These are phyloP conservation scores for Melipona bicolor DNA, from an alignment of 2,888 invertebrate species.

Conservation along the genomic window DNA sequence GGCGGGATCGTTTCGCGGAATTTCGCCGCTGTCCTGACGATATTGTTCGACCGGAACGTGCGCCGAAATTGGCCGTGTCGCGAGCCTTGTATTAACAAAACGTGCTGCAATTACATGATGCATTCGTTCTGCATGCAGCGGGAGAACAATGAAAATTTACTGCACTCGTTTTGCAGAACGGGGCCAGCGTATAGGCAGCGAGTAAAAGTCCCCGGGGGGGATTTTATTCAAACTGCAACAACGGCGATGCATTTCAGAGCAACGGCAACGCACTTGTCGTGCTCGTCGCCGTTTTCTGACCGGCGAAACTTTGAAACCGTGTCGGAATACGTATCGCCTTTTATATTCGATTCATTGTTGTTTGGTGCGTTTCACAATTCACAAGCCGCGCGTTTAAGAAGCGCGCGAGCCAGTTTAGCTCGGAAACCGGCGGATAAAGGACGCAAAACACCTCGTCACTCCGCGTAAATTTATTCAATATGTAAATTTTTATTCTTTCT, in stretches of 20 bases:
- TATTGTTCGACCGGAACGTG: neutral
- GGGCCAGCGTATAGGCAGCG: neutral
- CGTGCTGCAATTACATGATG: slow-evolving; percentile 10
- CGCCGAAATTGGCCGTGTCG: slow-evolving; percentile 2
- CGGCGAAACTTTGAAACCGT: neutral
- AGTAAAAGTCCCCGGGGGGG: neutral
- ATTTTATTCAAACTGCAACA: too few relatives aligned
- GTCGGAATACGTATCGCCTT: neutral
- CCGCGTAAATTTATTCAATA: neutral
- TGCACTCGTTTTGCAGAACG: neutral
- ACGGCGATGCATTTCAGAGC: neutral
- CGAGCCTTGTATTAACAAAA: slow-evolving; percentile 1
- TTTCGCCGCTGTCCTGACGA: neutral
- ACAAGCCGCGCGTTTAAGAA: neutral
- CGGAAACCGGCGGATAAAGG: neutral
- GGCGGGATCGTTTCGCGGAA: neutral
- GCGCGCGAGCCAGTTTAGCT: neutral
- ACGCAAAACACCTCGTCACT: neutral
- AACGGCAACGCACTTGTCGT: neutral
- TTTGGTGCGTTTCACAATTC: neutral
- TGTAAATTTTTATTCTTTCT: neutral
- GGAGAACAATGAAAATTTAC: slow-evolving; percentile 16
- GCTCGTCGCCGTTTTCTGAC: neutral
- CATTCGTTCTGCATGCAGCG: neutral
- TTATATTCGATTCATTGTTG: neutral